Percentiles rank a stretch among this genome's conserved stretches.
Conservation (phyloP, 2,888 invertebrate species). For the Stenichneumon culpator region DNA sequence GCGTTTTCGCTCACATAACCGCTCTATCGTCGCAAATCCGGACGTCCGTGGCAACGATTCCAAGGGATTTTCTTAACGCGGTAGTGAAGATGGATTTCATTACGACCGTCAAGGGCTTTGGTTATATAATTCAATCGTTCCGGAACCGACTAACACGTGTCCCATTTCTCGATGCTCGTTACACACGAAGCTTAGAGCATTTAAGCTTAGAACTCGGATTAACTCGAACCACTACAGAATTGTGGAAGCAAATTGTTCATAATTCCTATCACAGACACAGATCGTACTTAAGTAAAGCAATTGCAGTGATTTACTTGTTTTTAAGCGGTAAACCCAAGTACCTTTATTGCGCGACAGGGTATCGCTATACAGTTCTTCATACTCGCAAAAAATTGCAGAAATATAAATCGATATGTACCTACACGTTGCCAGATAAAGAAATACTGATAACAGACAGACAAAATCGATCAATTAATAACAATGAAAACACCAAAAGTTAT, state of each 20-base stretch:
- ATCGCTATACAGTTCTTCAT: not conserved
- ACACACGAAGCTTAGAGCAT: conserved; percentile 4
- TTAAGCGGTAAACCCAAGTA: not conserved
- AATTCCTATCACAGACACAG: not conserved
- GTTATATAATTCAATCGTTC: conserved; percentile 35
- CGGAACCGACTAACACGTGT: conserved; percentile 20
- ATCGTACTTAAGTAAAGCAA: not conserved
- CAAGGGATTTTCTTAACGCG: conserved; percentile 28
- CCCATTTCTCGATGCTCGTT: conserved; percentile 33
- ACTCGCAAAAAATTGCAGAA: not conserved
- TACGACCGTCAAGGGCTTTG: conserved; percentile 30
- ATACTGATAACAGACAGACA: not conserved
- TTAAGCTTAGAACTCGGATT: conserved; percentile 14
- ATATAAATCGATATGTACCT: not conserved
- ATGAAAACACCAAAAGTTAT: not conserved
- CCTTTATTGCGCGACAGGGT: not conserved
- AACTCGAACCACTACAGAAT: conserved; percentile 8
- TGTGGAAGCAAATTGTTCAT: conserved; percentile 1
- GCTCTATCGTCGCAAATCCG: conserved; percentile 22
- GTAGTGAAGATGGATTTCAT: conserved; percentile 40
- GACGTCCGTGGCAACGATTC: conserved; percentile 24
- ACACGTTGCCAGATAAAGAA: not conserved
- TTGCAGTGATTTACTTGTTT: not conserved
- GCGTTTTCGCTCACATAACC: conserved; percentile 57
- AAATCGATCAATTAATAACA: not conserved